phyloP scores from a whole-genome alignment of 2,113 vertebrate genomes.

The Galbula dea region DNA sequence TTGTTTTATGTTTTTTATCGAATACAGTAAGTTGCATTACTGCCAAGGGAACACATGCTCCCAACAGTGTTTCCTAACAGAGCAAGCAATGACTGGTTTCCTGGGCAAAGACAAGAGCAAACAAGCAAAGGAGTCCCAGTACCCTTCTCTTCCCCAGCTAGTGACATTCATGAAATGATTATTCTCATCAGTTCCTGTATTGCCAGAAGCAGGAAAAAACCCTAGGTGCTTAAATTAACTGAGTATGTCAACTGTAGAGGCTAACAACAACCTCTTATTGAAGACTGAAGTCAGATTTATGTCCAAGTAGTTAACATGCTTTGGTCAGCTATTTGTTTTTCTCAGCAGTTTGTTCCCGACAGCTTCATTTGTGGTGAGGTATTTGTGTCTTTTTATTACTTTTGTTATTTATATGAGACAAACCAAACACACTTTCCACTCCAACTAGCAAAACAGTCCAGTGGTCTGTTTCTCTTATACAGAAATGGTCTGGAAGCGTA shows the following conservation, averaged over 20 bases:
- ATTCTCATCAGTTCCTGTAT: neutral
- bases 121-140: neutral
- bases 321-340: slow-evolving; percentile 40
- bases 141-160: neutral
- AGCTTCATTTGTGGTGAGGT: neutral
- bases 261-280: neutral
- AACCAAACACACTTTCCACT: slow-evolving; percentile 34
- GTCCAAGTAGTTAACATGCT: neutral
- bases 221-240: neutral
- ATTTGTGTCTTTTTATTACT: slow-evolving; percentile 48
- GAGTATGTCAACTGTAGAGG: neutral
- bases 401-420: slow-evolving; percentile 45
- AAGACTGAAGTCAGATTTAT: neutral
- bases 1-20: no score
- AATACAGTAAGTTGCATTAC: neutral
- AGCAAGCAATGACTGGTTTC: neutral
- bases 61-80: neutral
- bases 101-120: neutral
- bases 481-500: neutral
- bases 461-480: neutral
- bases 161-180: accelerated
- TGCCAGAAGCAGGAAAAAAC: neutral
- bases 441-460: slow-evolving; percentile 2
- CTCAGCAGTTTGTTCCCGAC: slow-evolving; percentile 13
- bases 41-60: neutral